A percentile compares a stretch with the other conserved stretches of the same genome.
phyloP scores from a whole-genome alignment of 2,888 invertebrate genomes.

The Margaritifera margaritifera region DNA sequence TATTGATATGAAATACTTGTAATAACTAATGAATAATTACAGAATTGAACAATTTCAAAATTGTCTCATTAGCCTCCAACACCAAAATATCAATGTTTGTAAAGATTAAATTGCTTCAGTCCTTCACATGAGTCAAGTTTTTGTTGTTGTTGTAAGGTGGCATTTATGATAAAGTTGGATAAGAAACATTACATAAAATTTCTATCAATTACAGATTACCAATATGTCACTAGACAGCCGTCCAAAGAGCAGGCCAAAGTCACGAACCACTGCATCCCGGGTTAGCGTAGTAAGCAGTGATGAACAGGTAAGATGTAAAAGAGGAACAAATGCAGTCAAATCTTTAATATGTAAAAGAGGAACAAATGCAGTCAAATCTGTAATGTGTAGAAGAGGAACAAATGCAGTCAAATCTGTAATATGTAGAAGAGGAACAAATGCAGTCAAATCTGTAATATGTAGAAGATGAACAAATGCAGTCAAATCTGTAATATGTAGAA shows the following conservation, averaged over 20 bases:
- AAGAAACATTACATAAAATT: too few species aligned
- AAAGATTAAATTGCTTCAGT: too few species aligned
- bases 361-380: constrained; percentile 10
- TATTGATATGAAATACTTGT: too few species aligned
- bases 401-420: constrained; percentile 25
- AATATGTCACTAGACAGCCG: background rate
- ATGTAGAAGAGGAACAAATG: background rate
- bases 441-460: constrained; percentile 25
- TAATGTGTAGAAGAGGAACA: constrained; percentile 5
- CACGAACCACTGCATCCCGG: constrained; percentile 37
- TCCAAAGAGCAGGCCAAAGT: constrained; percentile 29
- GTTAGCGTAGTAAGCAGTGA: constrained; percentile 45
- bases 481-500: constrained; percentile 23
- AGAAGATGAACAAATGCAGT: background rate
- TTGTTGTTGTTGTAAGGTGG: background rate
- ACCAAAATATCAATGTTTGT: too few species aligned
- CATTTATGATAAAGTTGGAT: background rate
- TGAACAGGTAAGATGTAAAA: constrained; percentile 33
- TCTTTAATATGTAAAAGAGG: constrained; percentile 7
- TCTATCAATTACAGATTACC: background rate
- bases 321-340: background rate
- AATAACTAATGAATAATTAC: too few species aligned
- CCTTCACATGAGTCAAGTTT: too few species aligned
- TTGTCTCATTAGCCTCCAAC: too few species aligned
- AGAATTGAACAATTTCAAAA: too few species aligned